Base-by-base conservation (phyloP, 2,888 invertebrate genomes). In the Ophion ventricosus region DNA sequence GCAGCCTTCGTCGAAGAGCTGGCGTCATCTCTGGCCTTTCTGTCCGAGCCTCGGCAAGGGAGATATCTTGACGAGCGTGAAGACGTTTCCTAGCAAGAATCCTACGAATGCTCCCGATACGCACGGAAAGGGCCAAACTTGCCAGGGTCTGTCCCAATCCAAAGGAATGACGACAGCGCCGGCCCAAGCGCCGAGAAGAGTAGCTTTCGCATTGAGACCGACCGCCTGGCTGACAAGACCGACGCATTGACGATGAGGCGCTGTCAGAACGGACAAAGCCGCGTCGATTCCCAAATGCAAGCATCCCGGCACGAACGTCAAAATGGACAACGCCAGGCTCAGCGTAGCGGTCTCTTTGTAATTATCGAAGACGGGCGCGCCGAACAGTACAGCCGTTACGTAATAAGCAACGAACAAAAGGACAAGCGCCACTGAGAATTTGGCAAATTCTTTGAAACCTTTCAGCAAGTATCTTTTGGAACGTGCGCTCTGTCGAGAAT, bases 111-210 rank as follows among this genome's bases (percentile, higher is more conserved):
- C 95, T n/a, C 96, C 96, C 0, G 95, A 93, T 83, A 95, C 95
- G 89, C 96, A 96, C 0, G 97, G 96, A 87, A 96, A 95, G 0
- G 97, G 97, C 96, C 97, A 97, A 82, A 94, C 95, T 94, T 98
- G 98, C 97, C 98, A 98, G 0, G 97, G 96, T 69, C 96, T 95
- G 92, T 98, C 97, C 98, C 98, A 98, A 92, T 98, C 98, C 49
- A 98, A 94, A 0, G 98, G 98, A 87, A 98, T 97, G 0, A 97
- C 96, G 80, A 97, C 95, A 2, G 97, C 97, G 7, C 98, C 97
- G 1, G 97, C 90, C 98, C 98, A 98, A 5, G 97, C 96, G 2
- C 98, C 98, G 49, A 97, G 92, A 14, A 97, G 91, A 0, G 96
- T 95, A 59, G 94, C 94, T 77, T 95, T 94, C 69, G 96, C 93